A percentile compares a stretch with the other conserved stretches of the same genome.
Evolutionary conservation across 2,888 invertebrate genomes (phyloP).

Genomic region (Ennomos fuscantarius): DNA sequence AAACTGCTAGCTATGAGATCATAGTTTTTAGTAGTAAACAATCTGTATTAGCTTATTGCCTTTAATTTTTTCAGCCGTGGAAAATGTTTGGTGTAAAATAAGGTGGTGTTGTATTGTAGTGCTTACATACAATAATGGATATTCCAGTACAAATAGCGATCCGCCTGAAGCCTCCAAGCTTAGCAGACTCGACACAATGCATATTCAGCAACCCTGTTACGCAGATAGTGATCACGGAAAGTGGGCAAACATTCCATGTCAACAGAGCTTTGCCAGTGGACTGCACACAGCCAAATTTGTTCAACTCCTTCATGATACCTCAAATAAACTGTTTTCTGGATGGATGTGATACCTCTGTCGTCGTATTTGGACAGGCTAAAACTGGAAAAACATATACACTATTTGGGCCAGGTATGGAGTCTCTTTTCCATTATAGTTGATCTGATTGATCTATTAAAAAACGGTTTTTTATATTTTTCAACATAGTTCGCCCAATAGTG

Average conservation of each 20-base stretch:
- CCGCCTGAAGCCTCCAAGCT: constrained; percentile 86
- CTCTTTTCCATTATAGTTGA: too few relatives aligned
- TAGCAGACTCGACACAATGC: constrained; percentile 83
- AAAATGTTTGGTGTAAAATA: constrained; percentile 1
- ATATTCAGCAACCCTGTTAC: constrained; percentile 86
- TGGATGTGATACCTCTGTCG: constrained; percentile 91
- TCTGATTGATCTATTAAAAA: constrained; percentile 44
- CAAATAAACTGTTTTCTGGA: constrained; percentile 88
- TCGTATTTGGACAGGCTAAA: constrained; percentile 87
- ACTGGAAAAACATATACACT: constrained; percentile 91
- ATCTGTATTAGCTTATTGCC: too few relatives aligned
- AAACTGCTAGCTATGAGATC: too few relatives aligned
- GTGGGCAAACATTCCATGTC: constrained; percentile 84
- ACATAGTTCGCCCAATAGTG: too few relatives aligned
- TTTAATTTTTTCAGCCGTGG: too few relatives aligned
- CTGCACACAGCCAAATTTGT: constrained; percentile 87
- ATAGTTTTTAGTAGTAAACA: too few relatives aligned
- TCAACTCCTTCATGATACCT: constrained; percentile 87
- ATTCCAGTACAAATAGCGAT: constrained; percentile 90
- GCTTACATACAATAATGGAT: constrained; percentile 81
- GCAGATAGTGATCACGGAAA: constrained; percentile 85
- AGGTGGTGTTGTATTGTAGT: neutral
- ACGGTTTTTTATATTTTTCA: neutral
- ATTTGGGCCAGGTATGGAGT: constrained; percentile 86
- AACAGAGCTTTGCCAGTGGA: constrained; percentile 83